Evolutionary conservation across 2,888 invertebrate species (phyloP).

Genomic region (Arctia plantaginis): DNA sequence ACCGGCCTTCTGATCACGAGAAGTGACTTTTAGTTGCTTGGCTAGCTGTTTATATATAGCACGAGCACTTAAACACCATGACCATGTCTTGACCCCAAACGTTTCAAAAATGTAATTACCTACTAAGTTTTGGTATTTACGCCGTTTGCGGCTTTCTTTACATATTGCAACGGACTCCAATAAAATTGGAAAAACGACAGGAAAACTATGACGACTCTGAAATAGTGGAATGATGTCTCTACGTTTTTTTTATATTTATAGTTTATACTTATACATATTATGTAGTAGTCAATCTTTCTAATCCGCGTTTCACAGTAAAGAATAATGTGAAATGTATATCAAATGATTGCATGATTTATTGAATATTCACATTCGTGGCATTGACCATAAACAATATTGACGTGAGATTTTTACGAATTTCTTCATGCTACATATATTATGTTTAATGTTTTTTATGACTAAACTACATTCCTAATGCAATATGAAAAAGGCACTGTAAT

Average conservation of each 20-base stretch:
- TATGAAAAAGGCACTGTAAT: neutral
- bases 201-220: neutral
- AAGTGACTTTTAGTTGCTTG: too few relatives aligned
- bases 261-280: neutral
- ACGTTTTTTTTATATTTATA: neutral
- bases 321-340: conserved; percentile 21
- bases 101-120: too few relatives aligned
- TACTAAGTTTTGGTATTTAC: too few relatives aligned
- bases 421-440: neutral
- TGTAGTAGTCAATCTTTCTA: conserved; percentile 7
- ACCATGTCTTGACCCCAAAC: too few relatives aligned
- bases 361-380: conserved; percentile 14
- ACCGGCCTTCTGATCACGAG: too few relatives aligned
- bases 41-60: too few relatives aligned
- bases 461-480: neutral
- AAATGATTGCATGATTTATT: conserved; percentile 26
- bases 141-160: too few relatives aligned
- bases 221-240: neutral
- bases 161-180: too few relatives aligned
- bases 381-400: conserved; percentile 7
- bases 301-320: neutral
- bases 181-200: too few relatives aligned
- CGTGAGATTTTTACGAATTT: neutral
- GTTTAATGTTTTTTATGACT: neutral
- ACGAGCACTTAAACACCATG: too few relatives aligned